Evolutionary conservation across 2,888 invertebrate species (phyloP), one percentile per base, ranked within the genome.

Genomic region (Stictocephala bisonia): DNA sequence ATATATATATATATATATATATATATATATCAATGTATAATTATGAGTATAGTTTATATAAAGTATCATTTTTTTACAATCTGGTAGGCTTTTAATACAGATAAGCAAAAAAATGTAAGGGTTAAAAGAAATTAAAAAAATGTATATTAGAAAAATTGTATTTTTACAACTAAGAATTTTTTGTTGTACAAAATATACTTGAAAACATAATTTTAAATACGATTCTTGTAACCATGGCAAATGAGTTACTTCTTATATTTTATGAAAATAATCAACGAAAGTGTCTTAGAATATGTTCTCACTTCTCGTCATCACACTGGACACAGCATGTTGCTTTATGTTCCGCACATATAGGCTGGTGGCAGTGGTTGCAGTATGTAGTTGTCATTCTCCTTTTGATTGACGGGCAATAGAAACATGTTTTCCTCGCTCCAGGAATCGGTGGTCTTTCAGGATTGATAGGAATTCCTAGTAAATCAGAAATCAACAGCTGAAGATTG

Each of bases 251-350:
- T 44, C 3, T 6, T 44, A 44, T n/a, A n/a, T n/a, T n/a, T n/a
- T n/a, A n/a, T n/a, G n/a, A n/a, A 44, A 44, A 44, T 44, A 13
- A 44, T 44, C 3, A 44, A 24, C 11, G 18, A 50, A 50, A 48
- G 27, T 68, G 24, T 68, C 31, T 26, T 50, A 18, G 40, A 26
- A 26, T n/a, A n/a, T n/a, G n/a, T n/a, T n/a, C 44, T 27, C 31
- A 35, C 18, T 35, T 71, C 58, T 35, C 29, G 26, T 50, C 29
- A 51, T 72, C 66, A 66, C 72, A 72, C 22, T 66, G 29, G 31
- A 66, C 20, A 24, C 64, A 66, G 51, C 64, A 66, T 26, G 60
- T 60, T 44, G 64, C 71, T 20, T 48, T 24, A 40, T 71, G 71
- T 71, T 66, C 66, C 6, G 41, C 44, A 44, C 66, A 66, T 13